phyloP scores from a whole-genome alignment of 1,140 invertebrate species.

The Melipona quadrifasciata region DNA sequence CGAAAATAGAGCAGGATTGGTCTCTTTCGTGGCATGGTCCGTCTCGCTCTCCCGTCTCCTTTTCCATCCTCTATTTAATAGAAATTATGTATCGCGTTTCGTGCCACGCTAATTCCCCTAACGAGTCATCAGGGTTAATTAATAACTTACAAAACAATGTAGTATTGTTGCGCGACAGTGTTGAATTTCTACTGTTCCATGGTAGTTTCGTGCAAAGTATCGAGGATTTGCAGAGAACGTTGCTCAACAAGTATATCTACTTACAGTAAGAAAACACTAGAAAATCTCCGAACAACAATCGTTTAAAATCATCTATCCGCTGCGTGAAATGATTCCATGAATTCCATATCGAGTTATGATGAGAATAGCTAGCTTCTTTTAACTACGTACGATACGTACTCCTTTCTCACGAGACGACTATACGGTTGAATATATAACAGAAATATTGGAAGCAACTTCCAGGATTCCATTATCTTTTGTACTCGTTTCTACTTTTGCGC shows the following conservation, averaged over 20 bases:
- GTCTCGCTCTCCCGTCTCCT: neutral
- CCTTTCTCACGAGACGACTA: neutral
- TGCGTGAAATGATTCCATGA: neutral
- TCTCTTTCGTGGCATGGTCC: conserved; percentile 30
- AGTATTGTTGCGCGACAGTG: neutral
- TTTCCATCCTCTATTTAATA: neutral
- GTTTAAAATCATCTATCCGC: neutral
- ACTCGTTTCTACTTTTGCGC: neutral
- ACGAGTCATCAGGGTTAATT: conserved; percentile 27
- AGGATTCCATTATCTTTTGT: neutral
- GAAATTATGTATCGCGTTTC: neutral
- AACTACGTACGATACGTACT: neutral
- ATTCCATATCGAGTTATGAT: neutral
- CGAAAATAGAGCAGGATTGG: conserved; percentile 48
- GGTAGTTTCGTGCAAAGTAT: neutral
- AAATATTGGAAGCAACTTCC: neutral
- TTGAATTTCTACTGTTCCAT: neutral
- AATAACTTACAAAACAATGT: conserved; percentile 19
- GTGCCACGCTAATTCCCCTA: neutral
- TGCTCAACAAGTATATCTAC: neutral
- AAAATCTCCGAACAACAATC: neutral
- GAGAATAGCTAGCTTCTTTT: neutral
- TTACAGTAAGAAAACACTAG: neutral
- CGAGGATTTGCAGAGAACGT: neutral
- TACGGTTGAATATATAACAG: neutral